phyloP scores from a whole-genome alignment of 2,888 invertebrate species.

The Agriopis leucophaearia region DNA sequence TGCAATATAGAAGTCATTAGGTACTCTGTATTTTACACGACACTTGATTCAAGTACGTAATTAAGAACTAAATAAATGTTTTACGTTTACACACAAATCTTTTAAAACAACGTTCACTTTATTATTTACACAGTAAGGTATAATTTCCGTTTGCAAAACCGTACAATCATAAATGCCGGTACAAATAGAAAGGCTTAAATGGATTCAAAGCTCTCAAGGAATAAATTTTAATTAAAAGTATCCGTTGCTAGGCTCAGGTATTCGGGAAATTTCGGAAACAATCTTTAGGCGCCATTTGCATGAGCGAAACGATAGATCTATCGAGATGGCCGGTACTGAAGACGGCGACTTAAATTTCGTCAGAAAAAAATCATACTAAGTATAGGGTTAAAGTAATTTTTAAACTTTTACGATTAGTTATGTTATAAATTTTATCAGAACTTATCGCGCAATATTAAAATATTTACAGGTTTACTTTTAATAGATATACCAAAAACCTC shows the following conservation, averaged over 20 bases:
- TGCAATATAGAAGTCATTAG: no score
- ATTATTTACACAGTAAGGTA: constrained; percentile 1
- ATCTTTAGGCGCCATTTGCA: background rate
- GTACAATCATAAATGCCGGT: constrained; percentile 27
- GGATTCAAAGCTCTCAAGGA: constrained; percentile 50
- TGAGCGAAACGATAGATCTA: background rate
- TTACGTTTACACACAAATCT: constrained; percentile 1
- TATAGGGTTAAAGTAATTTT: no score
- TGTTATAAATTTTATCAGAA: no score
- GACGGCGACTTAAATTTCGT: background rate
- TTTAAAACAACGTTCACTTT: background rate
- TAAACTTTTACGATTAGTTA: no score
- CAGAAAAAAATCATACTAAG: background rate
- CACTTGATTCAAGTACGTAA: constrained; percentile 17
- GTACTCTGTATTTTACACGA: constrained; percentile 1
- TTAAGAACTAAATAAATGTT: constrained; percentile 20
- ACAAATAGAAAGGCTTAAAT: constrained; percentile 50
- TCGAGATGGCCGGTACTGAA: background rate
- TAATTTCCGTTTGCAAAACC: constrained; percentile 15
- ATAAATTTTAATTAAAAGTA: constrained; percentile 55
- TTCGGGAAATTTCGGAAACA: constrained; percentile 17
- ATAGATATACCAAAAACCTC: no score
- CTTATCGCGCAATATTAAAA: no score
- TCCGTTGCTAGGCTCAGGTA: constrained; percentile 37
- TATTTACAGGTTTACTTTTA: no score